Conservation (phyloP, 2,797 vertebrate genomes). For the Eulemur rubriventer region DNA sequence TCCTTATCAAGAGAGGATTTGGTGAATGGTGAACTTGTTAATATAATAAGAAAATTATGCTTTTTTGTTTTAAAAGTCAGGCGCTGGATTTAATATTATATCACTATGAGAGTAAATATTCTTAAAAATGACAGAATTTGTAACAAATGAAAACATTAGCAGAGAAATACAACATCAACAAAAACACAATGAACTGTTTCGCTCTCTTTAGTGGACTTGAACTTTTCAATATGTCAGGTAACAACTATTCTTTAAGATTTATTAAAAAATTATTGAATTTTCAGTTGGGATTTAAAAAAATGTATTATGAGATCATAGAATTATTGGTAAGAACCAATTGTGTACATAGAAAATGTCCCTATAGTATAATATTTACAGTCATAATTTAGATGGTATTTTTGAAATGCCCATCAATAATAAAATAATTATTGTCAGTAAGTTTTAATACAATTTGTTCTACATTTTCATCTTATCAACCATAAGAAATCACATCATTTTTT, state of each 20-base stretch:
- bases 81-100: neutral
- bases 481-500: slow-evolving; percentile 52
- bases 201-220: neutral
- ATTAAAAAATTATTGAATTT: neutral
- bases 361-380: neutral
- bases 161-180: neutral
- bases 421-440: neutral
- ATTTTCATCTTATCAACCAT: slow-evolving; percentile 49
- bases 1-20: neutral
- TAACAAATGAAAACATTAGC: neutral
- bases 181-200: neutral
- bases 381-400: neutral
- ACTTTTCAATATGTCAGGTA: neutral
- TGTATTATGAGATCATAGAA: neutral
- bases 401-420: slow-evolving; percentile 27
- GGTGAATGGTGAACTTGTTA: neutral
- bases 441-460: slow-evolving; percentile 27
- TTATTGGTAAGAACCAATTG: neutral
- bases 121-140: neutral
- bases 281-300: slow-evolving; percentile 35
- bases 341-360: neutral
- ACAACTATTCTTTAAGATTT: neutral
- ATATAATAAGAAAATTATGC: neutral
- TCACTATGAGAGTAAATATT: neutral
- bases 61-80: neutral